Percentiles rank a stretch among this genome's conserved stretches.
Evolutionary conservation across 2,797 vertebrate genomes (phyloP).

Genomic region (Percopsis omiscomaycus): DNA sequence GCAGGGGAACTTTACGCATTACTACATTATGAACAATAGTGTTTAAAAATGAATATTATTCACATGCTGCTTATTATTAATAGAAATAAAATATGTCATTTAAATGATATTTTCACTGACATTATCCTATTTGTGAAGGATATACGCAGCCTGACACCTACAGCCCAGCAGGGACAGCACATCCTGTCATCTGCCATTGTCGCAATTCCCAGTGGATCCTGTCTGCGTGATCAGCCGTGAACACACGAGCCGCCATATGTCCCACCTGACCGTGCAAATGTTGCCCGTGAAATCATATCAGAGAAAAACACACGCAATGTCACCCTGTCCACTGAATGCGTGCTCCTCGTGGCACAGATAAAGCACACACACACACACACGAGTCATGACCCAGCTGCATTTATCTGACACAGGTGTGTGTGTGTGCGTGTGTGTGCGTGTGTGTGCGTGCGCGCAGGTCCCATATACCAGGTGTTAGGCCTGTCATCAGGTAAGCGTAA

Average conservation of each 20-base stretch:
- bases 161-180: not conserved
- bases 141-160: too few species aligned
- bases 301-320: not conserved
- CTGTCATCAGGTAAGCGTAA: constrained; percentile 45
- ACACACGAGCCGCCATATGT: not conserved
- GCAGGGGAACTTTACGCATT: too few species aligned
- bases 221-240: not conserved
- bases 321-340: constrained; percentile 29
- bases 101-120: too few species aligned
- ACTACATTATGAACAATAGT: too few species aligned
- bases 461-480: constrained; percentile 58
- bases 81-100: too few species aligned
- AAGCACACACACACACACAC: constrained; percentile 1
- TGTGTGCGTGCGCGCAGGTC: constrained; percentile 30
- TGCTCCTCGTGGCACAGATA: constrained; percentile 23
- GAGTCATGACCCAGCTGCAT: not conserved
- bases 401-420: constrained; percentile 11
- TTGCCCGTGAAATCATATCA: not conserved
- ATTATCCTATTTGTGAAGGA: too few species aligned
- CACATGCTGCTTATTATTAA: too few species aligned
- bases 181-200: not conserved
- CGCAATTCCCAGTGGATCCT: not conserved
- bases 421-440: constrained; percentile 37
- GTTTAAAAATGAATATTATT: too few species aligned
- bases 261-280: not conserved